phyloP scores from a whole-genome alignment of 2,797 vertebrate species.

The Diplodus puntazzo region DNA sequence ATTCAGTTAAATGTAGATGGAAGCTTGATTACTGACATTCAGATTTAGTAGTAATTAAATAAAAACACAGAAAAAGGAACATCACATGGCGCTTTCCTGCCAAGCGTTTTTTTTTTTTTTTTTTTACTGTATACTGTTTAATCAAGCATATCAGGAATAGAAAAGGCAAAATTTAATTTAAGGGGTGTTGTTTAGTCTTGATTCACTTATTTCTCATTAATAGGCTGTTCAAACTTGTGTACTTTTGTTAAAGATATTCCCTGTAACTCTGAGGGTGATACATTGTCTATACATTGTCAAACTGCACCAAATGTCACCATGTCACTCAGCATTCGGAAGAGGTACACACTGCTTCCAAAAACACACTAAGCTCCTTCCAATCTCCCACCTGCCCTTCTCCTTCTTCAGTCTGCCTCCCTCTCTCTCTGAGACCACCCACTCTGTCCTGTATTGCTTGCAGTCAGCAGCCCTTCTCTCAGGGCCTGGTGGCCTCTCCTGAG shows the following conservation, averaged over 20 bases:
- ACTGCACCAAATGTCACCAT: conserved; percentile 32
- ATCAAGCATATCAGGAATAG: too few species aligned
- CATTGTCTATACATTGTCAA: background rate
- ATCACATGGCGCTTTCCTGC: too few species aligned
- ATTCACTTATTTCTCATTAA: too few species aligned
- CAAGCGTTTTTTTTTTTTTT: too few species aligned
- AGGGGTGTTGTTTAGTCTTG: too few species aligned
- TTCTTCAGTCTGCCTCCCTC: background rate
- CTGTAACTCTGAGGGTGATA: background rate
- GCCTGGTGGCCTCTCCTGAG: conserved; percentile 18
- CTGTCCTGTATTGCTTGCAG: conserved; percentile 22
- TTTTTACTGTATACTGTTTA: too few species aligned
- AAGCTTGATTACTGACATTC: too few species aligned
- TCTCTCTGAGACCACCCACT: conserved; percentile 33
- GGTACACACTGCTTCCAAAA: conserved; percentile 36
- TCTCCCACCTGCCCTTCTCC: background rate
- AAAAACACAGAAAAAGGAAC: too few species aligned
- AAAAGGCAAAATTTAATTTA: too few species aligned
- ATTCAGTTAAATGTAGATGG: too few species aligned
- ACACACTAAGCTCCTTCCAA: conserved; percentile 17
- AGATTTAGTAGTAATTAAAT: too few species aligned
- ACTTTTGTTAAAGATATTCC: background rate
- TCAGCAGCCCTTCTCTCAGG: conserved; percentile 16
- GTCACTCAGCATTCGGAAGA: conserved; percentile 17
- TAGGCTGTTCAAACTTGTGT: too few species aligned